Percentiles rank a stretch among this genome's conserved stretches.
Conservation (phyloP, 2,113 vertebrate genomes). For the Cacatua alba region DNA sequence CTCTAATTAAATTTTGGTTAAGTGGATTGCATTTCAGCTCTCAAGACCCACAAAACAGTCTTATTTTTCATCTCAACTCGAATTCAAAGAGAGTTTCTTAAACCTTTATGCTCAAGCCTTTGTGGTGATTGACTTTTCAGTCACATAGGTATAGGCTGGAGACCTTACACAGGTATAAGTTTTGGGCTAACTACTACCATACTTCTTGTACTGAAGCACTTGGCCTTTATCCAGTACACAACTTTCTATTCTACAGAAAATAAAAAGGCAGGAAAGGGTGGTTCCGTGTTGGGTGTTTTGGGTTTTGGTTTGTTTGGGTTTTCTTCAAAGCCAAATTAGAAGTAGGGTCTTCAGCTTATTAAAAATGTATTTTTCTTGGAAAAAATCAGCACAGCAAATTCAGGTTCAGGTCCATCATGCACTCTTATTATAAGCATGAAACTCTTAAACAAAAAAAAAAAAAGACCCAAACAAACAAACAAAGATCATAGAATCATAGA, state of each 20-base stretch:
- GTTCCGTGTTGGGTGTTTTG: background rate
- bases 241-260: conserved; percentile 10
- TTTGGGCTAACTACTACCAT: background rate
- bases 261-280: conserved; percentile 57
- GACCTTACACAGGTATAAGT: background rate
- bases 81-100: background rate
- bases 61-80: background rate
- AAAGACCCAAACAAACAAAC: background rate
- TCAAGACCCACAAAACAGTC: background rate
- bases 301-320: background rate
- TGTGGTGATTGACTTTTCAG: background rate
- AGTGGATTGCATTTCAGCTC: background rate
- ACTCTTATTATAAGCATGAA: background rate
- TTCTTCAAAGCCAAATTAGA: background rate
- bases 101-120: background rate
- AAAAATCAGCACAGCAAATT: background rate
- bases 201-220: background rate
- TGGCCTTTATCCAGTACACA: background rate
- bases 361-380: background rate
- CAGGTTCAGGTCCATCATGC: background rate
- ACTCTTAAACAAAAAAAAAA: background rate
- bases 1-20: background rate
- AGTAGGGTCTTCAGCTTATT: background rate
- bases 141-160: background rate
- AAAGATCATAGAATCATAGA: background rate